These are phyloP conservation scores for Acronicta alni DNA, from an alignment of 2,888 invertebrate genomes.

Conservation along the genomic window DNA sequence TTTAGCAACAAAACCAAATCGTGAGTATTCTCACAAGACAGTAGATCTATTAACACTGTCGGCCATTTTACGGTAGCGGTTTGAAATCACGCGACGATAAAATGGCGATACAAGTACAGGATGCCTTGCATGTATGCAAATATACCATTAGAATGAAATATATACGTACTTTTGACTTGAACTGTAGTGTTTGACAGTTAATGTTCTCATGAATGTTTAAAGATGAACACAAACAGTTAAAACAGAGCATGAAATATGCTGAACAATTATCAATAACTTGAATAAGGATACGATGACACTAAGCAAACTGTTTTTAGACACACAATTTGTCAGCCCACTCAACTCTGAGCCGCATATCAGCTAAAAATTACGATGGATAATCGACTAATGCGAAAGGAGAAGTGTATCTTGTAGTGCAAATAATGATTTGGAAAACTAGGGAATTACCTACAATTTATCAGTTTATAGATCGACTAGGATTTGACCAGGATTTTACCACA, in stretches of 20 bases:
- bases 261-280: not conserved
- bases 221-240: not conserved
- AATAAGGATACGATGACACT: not conserved
- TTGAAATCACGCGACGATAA: slow-evolving; percentile 66
- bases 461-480: too few relatives aligned
- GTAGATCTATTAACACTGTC: slow-evolving; percentile 22
- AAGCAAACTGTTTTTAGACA: too few relatives aligned
- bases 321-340: too few relatives aligned
- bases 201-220: slow-evolving; percentile 36
- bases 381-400: too few relatives aligned
- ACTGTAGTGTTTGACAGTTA: slow-evolving; percentile 27
- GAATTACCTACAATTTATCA: too few relatives aligned
- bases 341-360: too few relatives aligned
- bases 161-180: slow-evolving; percentile 24
- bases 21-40: not conserved
- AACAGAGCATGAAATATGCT: not conserved
- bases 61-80: slow-evolving; percentile 55
- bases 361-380: too few relatives aligned
- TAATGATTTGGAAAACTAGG: too few relatives aligned
- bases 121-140: slow-evolving; percentile 52
- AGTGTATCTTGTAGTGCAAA: too few relatives aligned
- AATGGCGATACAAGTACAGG: slow-evolving; percentile 28
- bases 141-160: slow-evolving; percentile 47
- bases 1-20: slow-evolving; percentile 13
- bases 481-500: too few relatives aligned